A percentile compares a stretch with the other conserved stretches of the same genome.
phyloP scores from a whole-genome alignment of 2,113 vertebrate genomes.

The Atractosteus spatula region DNA sequence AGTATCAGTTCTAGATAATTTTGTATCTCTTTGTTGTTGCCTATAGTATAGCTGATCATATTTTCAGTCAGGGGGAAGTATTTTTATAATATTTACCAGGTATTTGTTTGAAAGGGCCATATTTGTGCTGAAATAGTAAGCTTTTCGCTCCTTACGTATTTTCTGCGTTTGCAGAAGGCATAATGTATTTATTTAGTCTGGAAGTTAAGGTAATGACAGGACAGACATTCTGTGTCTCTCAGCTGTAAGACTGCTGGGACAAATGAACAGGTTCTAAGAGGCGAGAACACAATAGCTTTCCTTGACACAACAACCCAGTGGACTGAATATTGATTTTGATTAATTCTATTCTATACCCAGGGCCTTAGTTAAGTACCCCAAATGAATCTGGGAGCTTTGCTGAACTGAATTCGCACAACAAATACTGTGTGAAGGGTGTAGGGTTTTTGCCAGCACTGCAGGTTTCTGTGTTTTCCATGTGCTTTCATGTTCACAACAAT shows the following conservation, averaged over 20 bases:
- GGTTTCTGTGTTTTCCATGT: no score
- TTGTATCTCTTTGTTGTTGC: conserved; percentile 23
- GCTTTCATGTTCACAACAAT: not conserved
- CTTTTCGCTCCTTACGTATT: no score
- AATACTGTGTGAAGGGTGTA: not conserved
- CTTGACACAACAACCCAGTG: conserved; percentile 37
- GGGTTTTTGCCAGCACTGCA: not conserved
- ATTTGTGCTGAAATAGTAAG: no score
- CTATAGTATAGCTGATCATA: not conserved
- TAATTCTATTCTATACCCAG: conserved; percentile 19
- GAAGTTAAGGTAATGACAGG: no score
- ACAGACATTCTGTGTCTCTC: no score
- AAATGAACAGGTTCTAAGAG: conserved; percentile 39
- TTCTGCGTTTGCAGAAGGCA: no score
- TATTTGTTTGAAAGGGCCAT: not conserved
- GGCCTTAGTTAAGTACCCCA: not conserved
- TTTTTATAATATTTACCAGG: not conserved
- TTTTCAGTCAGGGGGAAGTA: not conserved
- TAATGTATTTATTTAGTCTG: no score
- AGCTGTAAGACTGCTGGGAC: conserved; percentile 16
- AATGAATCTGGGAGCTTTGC: no score
- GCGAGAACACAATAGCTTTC: conserved; percentile 46
- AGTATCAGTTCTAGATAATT: conserved; percentile 32
- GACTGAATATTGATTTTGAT: conserved; percentile 41
- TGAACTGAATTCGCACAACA: not conserved